phyloP scores from a whole-genome alignment of 1,140 invertebrate genomes.

The Anagrus nilaparvatae region DNA sequence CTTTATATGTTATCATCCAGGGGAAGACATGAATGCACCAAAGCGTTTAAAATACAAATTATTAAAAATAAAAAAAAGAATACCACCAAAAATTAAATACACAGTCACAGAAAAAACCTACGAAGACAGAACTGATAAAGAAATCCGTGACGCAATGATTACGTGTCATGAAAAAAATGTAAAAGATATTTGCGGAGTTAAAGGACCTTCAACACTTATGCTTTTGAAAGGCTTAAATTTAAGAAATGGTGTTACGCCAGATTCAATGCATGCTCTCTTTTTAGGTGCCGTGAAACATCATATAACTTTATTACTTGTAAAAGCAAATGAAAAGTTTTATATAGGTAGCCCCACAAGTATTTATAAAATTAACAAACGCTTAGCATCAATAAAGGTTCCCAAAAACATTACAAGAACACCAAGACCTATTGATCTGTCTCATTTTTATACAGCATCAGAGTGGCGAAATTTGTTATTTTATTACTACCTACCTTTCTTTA shows the following conservation, averaged over 20 bases:
- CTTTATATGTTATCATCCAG: constrained; percentile 17
- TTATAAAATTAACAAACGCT: not conserved
- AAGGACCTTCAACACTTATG: constrained; percentile 16
- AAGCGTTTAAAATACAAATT: too few species aligned
- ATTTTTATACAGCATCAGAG: constrained; percentile 17
- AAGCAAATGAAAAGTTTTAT: constrained; percentile 6
- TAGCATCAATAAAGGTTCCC: constrained; percentile 9
- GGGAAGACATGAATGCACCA: too few species aligned
- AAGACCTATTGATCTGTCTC: not conserved
- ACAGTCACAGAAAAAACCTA: too few species aligned
- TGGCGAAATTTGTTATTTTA: constrained; percentile 15
- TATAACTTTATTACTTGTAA: constrained; percentile 6
- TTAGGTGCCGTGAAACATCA: constrained; percentile 11
- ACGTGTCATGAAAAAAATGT: not conserved
- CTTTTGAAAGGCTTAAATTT: constrained; percentile 17
- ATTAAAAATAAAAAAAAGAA: too few species aligned
- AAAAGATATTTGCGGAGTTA: constrained; percentile 12
- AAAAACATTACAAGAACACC: constrained; percentile 2
- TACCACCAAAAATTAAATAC: constrained; percentile 13
- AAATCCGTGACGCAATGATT: too few species aligned
- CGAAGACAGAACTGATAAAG: too few species aligned
- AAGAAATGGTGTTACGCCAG: constrained; percentile 14
- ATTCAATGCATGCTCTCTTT: constrained; percentile 17
- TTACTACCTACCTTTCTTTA: constrained; percentile 11
- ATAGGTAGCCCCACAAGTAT: not conserved